Conservation (phyloP, 2,797 vertebrate genomes). For the Aeoliscus strigatus region DNA sequence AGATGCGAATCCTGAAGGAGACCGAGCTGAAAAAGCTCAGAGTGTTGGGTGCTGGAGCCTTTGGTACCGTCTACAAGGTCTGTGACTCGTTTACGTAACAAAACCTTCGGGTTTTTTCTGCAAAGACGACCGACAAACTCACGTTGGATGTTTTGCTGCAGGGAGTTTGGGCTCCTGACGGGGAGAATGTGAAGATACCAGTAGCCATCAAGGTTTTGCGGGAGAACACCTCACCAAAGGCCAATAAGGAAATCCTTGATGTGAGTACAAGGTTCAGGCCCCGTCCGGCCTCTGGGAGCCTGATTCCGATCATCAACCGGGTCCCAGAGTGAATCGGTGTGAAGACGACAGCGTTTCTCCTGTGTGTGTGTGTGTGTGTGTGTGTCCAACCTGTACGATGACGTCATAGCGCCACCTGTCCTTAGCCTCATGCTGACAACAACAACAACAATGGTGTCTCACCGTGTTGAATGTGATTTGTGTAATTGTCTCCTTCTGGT, state of each 20-base stretch:
- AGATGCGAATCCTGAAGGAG: constrained; percentile 97
- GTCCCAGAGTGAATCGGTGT: too few relatives aligned
- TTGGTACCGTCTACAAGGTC: constrained; percentile 95
- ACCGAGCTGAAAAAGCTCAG: constrained; percentile 93
- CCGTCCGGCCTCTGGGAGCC: too few relatives aligned
- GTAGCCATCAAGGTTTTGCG: constrained; percentile 97
- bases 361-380: too few relatives aligned
- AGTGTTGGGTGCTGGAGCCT: constrained; percentile 91
- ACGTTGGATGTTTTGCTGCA: constrained; percentile 38
- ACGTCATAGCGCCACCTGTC: too few relatives aligned
- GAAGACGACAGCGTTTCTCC: too few relatives aligned
- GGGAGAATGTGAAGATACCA: constrained; percentile 91
- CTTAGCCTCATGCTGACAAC: too few relatives aligned
- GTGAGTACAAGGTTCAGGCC: constrained; percentile 81
- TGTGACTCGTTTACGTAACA: not conserved
- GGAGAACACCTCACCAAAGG: constrained; percentile 95
- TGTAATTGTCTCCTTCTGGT: too few relatives aligned
- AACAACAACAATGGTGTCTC: too few relatives aligned
- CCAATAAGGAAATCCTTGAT: constrained; percentile 97
- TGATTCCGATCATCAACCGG: too few relatives aligned
- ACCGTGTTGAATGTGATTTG: too few relatives aligned
- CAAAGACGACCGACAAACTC: not conserved
- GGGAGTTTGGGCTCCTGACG: constrained; percentile 95
- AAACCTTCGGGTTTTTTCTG: too few relatives aligned
- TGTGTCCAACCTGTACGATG: too few relatives aligned